These are phyloP conservation scores for Caenorhabditis uteleia DNA, from an alignment of 2,888 invertebrate genomes.

Conservation along the genomic window DNA sequence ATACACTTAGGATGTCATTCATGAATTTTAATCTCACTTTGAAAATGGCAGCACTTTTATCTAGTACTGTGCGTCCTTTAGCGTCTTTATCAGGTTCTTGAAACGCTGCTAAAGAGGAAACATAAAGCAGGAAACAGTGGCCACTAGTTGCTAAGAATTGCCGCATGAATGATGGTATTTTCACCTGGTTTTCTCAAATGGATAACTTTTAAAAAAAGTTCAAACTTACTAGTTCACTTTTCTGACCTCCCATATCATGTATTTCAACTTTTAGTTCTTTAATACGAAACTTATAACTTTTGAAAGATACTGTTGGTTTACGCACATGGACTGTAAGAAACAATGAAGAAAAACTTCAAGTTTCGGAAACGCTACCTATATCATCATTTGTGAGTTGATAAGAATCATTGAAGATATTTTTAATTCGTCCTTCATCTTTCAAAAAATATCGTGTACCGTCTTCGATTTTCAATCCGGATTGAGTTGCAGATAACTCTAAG, in stretches of 20 bases:
- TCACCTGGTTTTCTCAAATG: slow-evolving; percentile 27
- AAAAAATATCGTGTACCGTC: slow-evolving; percentile 54
- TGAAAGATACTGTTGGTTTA: slow-evolving; percentile 61
- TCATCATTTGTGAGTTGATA: slow-evolving; percentile 55
- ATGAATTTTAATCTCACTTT: slow-evolving; percentile 5
- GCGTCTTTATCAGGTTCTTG: slow-evolving; percentile 56
- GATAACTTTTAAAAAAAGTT: neutral
- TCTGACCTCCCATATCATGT: slow-evolving; percentile 66
- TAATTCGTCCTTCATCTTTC: slow-evolving; percentile 33
- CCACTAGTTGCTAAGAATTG: slow-evolving; percentile 47
- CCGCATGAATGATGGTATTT: slow-evolving; percentile 54
- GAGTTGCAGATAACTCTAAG: slow-evolving; percentile 16
- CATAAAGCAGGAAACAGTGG: slow-evolving; percentile 59
- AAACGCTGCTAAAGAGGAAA: slow-evolving; percentile 64
- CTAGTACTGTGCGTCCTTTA: slow-evolving; percentile 55
- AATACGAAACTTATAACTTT: slow-evolving; percentile 59
- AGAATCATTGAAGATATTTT: slow-evolving; percentile 42
- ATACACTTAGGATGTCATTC: neutral
- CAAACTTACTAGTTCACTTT: slow-evolving; percentile 48
- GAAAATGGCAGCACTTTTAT: slow-evolving; percentile 52
- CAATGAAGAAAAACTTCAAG: neutral
- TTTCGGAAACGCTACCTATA: no score
- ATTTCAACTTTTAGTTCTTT: slow-evolving; percentile 55
- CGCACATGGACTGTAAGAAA: slow-evolving; percentile 51
- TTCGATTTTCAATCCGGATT: slow-evolving; percentile 37